Base-by-base conservation (phyloP, 2,113 vertebrate genomes). In the Anhinga anhinga region DNA sequence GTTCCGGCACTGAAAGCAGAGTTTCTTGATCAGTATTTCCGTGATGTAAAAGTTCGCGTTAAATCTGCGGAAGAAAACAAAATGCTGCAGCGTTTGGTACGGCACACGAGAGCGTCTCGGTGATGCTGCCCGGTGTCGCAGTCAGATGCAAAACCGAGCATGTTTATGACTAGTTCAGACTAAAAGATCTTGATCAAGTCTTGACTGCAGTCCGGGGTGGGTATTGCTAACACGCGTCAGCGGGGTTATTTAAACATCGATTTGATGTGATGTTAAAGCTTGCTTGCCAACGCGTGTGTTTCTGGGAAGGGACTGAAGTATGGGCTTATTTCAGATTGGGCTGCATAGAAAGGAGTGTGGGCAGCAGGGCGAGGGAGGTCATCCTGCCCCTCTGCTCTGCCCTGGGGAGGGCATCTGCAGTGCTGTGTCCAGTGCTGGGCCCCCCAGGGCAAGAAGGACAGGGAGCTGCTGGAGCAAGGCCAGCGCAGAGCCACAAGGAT, bases 261-360 rank as follows among this genome's bases (percentile, higher is more conserved):
- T 53, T 70, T 84, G 96, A 59, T 0, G 1, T 55, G 82, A 66
- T 1, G 0, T 15, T 29, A 34, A 40, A 86, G 72, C 11, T 6
- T 6, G 3, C 34, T 73, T 36, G 3, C 52, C 22, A 10, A 0
- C 0, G 30, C 4, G 1, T 0, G 0, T 36, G 50, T 34, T 82
- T 56, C 47, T 79, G 79, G 83, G 71, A 40, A 87, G 66, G 82
- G 65, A 45, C 65, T 53, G 30, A n/a, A 47, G 38, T 32, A 69
- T 23, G 5, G 15, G 0, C 34, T 38, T 32, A 21, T 62, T 87
- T 32, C 36, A 36, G 70, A 7, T 59, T 47, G 88, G n/a, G n/a
- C n/a, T n/a, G n/a, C n/a, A n/a, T n/a, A n/a, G n/a, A n/a, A n/a
- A n/a, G n/a, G n/a, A n/a, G n/a, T n/a, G n/a, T n/a, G n/a, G n/a